A percentile compares a stretch with the other conserved stretches of the same genome.
These are phyloP conservation scores for Scyliorhinus canicula DNA, from an alignment of 2,797 vertebrate species.

Conservation along the genomic window DNA sequence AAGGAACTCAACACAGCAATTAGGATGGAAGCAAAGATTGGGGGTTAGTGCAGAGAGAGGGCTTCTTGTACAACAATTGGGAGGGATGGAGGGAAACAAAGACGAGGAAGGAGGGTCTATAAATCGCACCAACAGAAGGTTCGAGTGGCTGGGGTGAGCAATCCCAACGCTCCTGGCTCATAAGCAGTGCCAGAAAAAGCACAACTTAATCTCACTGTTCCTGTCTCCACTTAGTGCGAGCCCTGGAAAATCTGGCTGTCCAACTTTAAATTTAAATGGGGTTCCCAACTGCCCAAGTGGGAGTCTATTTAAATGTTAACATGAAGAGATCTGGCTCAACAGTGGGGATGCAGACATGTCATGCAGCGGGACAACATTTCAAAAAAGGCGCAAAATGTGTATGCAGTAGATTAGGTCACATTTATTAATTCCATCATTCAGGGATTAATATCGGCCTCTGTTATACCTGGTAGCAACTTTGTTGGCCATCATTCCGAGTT, in stretches of 20 bases:
- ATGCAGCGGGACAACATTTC: neutral
- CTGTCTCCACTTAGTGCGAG: neutral
- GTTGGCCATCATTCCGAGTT: slow-evolving; percentile 64
- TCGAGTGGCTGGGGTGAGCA: neutral
- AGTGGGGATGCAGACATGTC: neutral
- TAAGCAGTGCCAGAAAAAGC: neutral
- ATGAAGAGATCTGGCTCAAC: neutral
- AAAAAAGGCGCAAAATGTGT: neutral
- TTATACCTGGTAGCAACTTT: slow-evolving; percentile 66
- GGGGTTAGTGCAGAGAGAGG: too few species aligned
- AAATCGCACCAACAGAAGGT: neutral
- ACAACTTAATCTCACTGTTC: neutral
- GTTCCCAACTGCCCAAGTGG: neutral
- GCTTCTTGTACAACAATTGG: neutral
- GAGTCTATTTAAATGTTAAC: neutral
- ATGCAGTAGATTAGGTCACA: neutral
- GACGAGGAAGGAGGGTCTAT: too few species aligned
- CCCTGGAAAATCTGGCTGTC: neutral
- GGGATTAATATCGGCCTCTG: neutral
- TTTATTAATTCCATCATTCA: neutral
- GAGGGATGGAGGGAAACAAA: neutral
- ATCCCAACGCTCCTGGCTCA: neutral
- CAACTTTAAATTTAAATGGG: neutral
- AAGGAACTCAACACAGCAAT: neutral
- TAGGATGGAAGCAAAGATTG: neutral